Base-by-base conservation (phyloP, 2,797 vertebrate species). In the Typhlichthys eigenmanni region DNA sequence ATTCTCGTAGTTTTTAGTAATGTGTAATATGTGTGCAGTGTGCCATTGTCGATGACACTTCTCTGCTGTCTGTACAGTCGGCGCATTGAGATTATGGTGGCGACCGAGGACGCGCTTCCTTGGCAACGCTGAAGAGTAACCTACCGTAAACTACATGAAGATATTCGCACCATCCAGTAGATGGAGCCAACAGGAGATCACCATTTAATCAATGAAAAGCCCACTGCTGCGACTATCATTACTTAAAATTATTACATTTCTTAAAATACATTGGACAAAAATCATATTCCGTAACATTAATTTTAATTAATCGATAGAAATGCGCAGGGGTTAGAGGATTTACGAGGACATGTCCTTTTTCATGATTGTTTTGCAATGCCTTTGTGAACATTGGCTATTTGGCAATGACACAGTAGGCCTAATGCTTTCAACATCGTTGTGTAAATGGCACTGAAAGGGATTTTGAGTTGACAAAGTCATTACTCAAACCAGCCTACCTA, bases 21-120 rank as follows among this genome's bases (percentile, higher is more conserved):
- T 9, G 47, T 14, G 11, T 10, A 1, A 19, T 1, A 64, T 47
- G 38, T 13, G 4, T 19, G 4, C 24, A 10, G 1, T 12, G 0
- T 3, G 43, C 10, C 50, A 24, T 17, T 1, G n/a, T 19, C 10
- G 19, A 24, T 14, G 47, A 24, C 51, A 69, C 49, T 19, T 43
- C 29, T 13, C 19, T 49, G 12, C 47, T 43, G 56, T 76, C 64
- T 69, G 80, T 43, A 43, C 38, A 43, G 38, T 43, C 38, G 8
- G 63, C 77, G 73, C 68, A 16, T 7, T 77, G 12, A 14, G 45
- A 78, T 57, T 79, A 68, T 68, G 53, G 54, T 80, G 76, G 82
- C 74, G 84, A 90, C 84, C 55, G 56, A 51, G 48, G 85, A 92
- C 90, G 87, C 91, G 71, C 62, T 71, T 87, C 87, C 90, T 75